phyloP scores from a whole-genome alignment of 2,113 vertebrate genomes.

The Dinomys branickii region DNA sequence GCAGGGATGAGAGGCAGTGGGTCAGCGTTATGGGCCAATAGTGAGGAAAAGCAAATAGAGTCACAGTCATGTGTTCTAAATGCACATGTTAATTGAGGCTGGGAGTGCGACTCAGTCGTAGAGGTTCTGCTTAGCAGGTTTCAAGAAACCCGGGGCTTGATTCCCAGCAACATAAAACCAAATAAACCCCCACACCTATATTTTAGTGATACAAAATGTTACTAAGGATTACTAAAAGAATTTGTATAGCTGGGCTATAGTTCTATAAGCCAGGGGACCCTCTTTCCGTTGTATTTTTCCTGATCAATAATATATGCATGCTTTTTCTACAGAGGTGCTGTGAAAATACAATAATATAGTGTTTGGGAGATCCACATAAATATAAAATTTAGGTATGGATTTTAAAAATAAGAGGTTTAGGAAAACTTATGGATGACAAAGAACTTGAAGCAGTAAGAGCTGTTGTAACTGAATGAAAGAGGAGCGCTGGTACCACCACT shows the following conservation, averaged over 20 bases:
- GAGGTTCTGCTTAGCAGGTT: not conserved
- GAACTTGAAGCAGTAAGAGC: not conserved
- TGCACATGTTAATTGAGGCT: not conserved
- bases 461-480: constrained; percentile 1
- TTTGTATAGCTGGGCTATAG: not conserved
- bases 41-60: not conserved
- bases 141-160: not conserved
- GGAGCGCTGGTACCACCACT: not conserved
- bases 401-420: constrained; percentile 18
- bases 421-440: constrained; percentile 2
- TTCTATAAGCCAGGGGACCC: not conserved
- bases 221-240: not conserved
- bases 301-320: not conserved
- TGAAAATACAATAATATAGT: not conserved
- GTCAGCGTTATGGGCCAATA: not conserved
- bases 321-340: not conserved
- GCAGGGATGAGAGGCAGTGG: not conserved
- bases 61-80: not conserved
- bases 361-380: not conserved
- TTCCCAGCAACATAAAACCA: not conserved
- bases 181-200: not conserved
- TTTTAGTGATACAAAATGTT: not conserved
- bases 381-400: not conserved
- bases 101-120: not conserved
- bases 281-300: not conserved